Evolutionary conservation across 2,113 vertebrate genomes (phyloP).

Genomic region (Hassar affinis): DNA sequence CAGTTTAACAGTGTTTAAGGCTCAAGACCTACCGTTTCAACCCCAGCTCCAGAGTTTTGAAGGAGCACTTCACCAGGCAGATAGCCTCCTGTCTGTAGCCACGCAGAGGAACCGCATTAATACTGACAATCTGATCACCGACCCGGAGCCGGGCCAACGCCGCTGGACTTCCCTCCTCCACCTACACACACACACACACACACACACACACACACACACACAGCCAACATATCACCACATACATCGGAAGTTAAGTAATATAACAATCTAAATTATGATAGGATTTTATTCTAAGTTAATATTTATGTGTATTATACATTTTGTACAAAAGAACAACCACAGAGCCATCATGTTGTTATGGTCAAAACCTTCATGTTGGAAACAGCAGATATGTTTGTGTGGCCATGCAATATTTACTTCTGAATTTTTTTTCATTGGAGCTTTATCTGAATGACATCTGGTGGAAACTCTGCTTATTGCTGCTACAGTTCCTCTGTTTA

Average conservation of each 20-base stretch:
- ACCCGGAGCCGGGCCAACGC: constrained; percentile 76
- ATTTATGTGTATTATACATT: background rate
- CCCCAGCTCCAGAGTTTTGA: constrained; percentile 80
- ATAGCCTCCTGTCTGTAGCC: constrained; percentile 90
- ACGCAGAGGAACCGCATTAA: constrained; percentile 80
- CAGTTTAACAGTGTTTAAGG: background rate
- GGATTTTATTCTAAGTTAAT: background rate
- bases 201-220: constrained; percentile 23
- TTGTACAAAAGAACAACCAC: background rate
- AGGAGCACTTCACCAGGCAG: constrained; percentile 86
- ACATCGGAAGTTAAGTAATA: background rate
- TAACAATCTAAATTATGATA: background rate
- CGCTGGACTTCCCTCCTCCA: constrained; percentile 86
- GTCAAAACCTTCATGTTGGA: background rate
- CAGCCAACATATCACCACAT: background rate
- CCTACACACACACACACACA: constrained; percentile 62
- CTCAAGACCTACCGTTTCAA: constrained; percentile 80
- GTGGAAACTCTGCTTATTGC: constrained; percentile 32
- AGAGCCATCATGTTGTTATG: background rate
- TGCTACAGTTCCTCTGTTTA: constrained; percentile 10
- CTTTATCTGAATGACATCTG: background rate
- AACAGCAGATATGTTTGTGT: constrained; percentile 16
- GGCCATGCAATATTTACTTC: background rate
- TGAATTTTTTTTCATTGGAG: background rate
- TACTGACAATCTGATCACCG: constrained; percentile 85